A percentile compares a stretch with the other conserved stretches of the same genome.
These are phyloP conservation scores for Psix sp. DNA, from an alignment of 1,140 invertebrate genomes.

Conservation along the genomic window DNA sequence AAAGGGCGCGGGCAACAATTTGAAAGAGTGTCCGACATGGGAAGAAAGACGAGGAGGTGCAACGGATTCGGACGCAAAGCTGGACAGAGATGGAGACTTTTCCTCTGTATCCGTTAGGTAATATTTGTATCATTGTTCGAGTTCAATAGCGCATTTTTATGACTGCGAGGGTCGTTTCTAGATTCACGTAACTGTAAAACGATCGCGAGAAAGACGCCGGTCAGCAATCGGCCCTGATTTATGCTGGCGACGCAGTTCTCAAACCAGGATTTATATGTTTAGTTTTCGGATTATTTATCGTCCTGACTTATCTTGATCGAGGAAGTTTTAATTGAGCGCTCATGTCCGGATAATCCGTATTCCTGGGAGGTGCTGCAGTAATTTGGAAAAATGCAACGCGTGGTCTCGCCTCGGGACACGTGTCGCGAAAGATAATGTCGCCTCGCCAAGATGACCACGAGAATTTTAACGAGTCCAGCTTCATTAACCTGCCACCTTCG, in stretches of 20 bases:
- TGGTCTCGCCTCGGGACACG: constrained; percentile 16
- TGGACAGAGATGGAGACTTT: constrained; percentile 7
- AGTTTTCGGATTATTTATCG: constrained; percentile 20
- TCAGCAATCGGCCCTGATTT: constrained; percentile 20
- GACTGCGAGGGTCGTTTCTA: background rate
- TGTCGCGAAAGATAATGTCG: constrained; percentile 45
- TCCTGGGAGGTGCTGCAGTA: constrained; percentile 8
- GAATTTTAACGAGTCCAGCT: constrained; percentile 43
- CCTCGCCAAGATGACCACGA: constrained; percentile 14
- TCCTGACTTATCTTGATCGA: background rate
- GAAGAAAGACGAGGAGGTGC: constrained; percentile 39
- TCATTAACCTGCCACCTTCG: constrained; percentile 68
- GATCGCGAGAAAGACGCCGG: constrained; percentile 17
- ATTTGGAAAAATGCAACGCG: constrained; percentile 20
- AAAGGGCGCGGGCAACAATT: constrained; percentile 40
- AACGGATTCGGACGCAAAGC: constrained; percentile 21
- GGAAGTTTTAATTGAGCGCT: background rate
- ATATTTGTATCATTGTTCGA: constrained; percentile 54
- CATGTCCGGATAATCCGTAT: constrained; percentile 6
- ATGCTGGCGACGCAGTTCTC: background rate
- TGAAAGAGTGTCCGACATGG: constrained; percentile 46
- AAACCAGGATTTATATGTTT: constrained; percentile 15
- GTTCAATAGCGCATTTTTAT: constrained; percentile 28
- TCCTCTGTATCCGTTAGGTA: constrained; percentile 5
- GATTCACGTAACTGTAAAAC: constrained; percentile 21